These are phyloP conservation scores for Watsonalla cultraria DNA, from an alignment of 2,888 invertebrate species.

Conservation along the genomic window DNA sequence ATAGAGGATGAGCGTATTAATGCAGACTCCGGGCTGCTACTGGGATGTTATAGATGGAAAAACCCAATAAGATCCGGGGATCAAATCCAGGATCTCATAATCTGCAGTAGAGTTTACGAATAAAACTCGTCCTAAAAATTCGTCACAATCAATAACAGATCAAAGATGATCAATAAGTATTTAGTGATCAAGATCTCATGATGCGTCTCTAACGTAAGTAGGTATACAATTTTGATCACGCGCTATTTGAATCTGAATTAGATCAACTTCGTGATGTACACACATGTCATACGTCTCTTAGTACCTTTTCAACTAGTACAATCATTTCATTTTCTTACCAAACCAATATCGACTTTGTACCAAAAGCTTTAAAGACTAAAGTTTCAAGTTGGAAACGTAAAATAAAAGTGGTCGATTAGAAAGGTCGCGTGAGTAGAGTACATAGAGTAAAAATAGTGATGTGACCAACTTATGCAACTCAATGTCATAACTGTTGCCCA, in stretches of 20 bases:
- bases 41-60: too few relatives aligned
- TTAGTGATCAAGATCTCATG: slow-evolving; percentile 2
- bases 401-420: slow-evolving; percentile 23
- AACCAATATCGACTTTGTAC: background rate
- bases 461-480: slow-evolving; percentile 51
- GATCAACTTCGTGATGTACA: slow-evolving; percentile 41
- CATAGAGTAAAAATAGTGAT: slow-evolving; percentile 44
- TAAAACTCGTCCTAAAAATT: too few relatives aligned
- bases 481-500: slow-evolving; percentile 61
- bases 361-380: background rate
- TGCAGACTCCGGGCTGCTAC: too few relatives aligned
- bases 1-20: too few relatives aligned
- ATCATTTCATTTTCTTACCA: background rate
- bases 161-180: too few relatives aligned
- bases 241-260: slow-evolving; percentile 43
- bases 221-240: slow-evolving; percentile 32
- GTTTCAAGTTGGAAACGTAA: slow-evolving; percentile 1
- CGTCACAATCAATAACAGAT: too few relatives aligned
- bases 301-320: background rate
- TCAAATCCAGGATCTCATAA: too few relatives aligned
- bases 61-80: too few relatives aligned
- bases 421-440: slow-evolving; percentile 49
- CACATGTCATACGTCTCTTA: slow-evolving; percentile 27
- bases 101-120: too few relatives aligned
- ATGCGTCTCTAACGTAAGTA: slow-evolving; percentile 2